These are phyloP conservation scores for Eueides isabella DNA, from an alignment of 1,140 invertebrate species.

Conservation along the genomic window DNA sequence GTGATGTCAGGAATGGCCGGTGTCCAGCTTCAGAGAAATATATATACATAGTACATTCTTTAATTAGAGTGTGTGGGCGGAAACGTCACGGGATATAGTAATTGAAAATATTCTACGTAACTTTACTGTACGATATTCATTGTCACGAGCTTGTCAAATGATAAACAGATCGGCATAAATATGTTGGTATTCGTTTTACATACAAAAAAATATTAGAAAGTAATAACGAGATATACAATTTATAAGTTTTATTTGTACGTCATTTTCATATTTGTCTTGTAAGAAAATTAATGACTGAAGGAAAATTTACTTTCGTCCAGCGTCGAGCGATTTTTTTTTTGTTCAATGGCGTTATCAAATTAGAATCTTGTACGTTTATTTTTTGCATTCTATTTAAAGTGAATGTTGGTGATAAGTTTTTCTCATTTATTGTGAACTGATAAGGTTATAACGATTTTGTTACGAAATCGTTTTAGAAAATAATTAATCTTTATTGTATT, in stretches of 20 bases:
- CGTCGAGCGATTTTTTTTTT: background rate
- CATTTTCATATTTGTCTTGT: background rate
- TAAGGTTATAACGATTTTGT: background rate
- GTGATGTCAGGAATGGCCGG: conserved; percentile 46
- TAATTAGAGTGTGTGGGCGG: conserved; percentile 55
- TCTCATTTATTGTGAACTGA: background rate
- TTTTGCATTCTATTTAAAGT: background rate
- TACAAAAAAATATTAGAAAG: background rate
- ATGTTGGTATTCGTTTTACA: background rate
- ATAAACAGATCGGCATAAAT: background rate
- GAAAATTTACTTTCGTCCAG: background rate
- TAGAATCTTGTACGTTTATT: background rate
- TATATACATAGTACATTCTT: conserved; percentile 30
- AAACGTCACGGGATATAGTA: conserved; percentile 51
- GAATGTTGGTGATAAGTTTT: conserved; percentile 3
- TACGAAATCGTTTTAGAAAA: background rate
- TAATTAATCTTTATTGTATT: too few species aligned
- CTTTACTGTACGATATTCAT: background rate
- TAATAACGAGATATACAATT: background rate
- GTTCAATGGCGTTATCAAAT: conserved; percentile 1
- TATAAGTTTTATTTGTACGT: background rate
- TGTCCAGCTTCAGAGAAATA: conserved; percentile 62
- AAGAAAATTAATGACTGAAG: background rate
- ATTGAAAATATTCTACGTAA: conserved; percentile 35
- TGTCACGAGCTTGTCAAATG: background rate